phyloP scores from a whole-genome alignment of 2,113 vertebrate species.

The Diadophis punctatus region DNA sequence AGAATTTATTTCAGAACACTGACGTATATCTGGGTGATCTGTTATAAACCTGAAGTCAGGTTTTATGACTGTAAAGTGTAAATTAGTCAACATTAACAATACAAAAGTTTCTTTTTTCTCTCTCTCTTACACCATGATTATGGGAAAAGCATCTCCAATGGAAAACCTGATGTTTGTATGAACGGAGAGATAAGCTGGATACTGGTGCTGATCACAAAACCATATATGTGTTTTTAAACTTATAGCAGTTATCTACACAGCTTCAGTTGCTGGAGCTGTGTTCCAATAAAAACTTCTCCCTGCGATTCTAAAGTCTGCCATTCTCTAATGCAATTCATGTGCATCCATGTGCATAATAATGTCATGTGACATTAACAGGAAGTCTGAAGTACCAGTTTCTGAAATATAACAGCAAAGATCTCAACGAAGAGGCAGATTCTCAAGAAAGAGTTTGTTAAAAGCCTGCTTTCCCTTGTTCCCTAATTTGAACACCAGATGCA shows the following conservation, averaged over 20 bases:
- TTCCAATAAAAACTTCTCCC: background rate
- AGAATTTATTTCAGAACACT: background rate
- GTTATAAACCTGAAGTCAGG: background rate
- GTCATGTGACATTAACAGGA: background rate
- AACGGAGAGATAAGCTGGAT: background rate
- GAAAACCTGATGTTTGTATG: background rate
- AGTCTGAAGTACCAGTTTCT: background rate
- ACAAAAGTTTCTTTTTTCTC: background rate
- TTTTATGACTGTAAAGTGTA: background rate
- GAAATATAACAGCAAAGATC: background rate
- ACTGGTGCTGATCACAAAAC: background rate
- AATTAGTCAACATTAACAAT: background rate
- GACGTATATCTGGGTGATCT: background rate
- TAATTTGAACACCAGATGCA: background rate
- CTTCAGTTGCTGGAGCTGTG: background rate
- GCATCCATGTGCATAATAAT: background rate
- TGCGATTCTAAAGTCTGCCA: background rate
- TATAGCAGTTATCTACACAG: background rate
- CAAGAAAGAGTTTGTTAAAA: background rate
- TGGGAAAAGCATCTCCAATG: background rate
- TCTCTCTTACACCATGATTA: background rate
- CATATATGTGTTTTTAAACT: background rate
- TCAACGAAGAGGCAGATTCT: background rate
- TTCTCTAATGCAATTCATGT: background rate
- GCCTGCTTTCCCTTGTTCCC: background rate